phyloP scores from a whole-genome alignment of 2,113 vertebrate species.

The Nothobranchius kuhntae region DNA sequence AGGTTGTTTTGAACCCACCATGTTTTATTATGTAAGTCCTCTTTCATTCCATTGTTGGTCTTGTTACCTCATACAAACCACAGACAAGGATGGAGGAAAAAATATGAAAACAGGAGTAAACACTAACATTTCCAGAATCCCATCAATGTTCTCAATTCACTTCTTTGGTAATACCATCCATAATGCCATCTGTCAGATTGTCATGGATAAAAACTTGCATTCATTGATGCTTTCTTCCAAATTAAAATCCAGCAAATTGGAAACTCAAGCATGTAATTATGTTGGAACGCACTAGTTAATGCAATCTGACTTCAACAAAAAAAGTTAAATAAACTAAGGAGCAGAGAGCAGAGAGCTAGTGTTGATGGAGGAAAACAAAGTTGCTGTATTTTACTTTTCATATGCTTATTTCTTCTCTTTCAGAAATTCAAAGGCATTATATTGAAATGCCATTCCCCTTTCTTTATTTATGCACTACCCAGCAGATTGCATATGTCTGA shows the following conservation, averaged over 20 bases:
- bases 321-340: constrained; percentile 35
- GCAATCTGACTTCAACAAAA: constrained; percentile 63
- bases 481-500: constrained; percentile 62
- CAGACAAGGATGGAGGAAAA: constrained; percentile 39
- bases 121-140: constrained; percentile 41
- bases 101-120: constrained; percentile 41
- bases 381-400: constrained; percentile 53
- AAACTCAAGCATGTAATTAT: constrained; percentile 79
- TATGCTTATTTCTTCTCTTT: constrained; percentile 30
- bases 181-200: constrained; percentile 73
- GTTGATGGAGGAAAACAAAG: constrained; percentile 68
- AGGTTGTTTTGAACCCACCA: too few relatives aligned
- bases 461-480: constrained; percentile 59
- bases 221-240: constrained; percentile 71
- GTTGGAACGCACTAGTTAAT: constrained; percentile 63
- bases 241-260: constrained; percentile 76
- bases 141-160: constrained; percentile 46
- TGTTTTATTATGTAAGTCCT: constrained; percentile 1
- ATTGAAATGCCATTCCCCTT: constrained; percentile 53
- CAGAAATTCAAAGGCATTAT: constrained; percentile 54
- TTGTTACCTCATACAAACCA: constrained; percentile 34
- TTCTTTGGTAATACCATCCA: constrained; percentile 66
- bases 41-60: constrained; percentile 42
- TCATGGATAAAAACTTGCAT: constrained; percentile 72
- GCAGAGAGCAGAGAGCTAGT: constrained; percentile 38